Evolutionary conservation across 2,888 invertebrate species (phyloP), one percentile per base, ranked within the genome.

Genomic region (Holacanthella duospinosa): DNA sequence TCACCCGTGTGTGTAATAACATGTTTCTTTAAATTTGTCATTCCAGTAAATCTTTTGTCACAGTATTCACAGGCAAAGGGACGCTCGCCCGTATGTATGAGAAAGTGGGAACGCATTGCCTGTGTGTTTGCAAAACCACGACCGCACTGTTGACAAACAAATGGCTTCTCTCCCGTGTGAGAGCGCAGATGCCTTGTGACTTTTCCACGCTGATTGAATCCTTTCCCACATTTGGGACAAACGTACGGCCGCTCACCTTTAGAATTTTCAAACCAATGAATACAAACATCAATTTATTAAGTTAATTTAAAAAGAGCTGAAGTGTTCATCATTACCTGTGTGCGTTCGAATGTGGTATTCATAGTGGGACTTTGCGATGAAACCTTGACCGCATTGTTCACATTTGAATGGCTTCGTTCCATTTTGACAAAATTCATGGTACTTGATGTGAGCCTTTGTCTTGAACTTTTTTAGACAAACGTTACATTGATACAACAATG

Each of bases 301-400:
- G 27, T 53, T 6, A 60, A 3, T 43, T 43, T 28, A 19, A 43
- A 26, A 55, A 36, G 6, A 56, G n/a, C n/a, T n/a, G n/a, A n/a
- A n/a, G n/a, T n/a, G 3, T 53, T 53, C 54, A 53, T 53, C 54
- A 53, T 81, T 81, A 57, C 83, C 83, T 36, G 80, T 80, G 72
- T 89, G 88, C 26, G 82, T 83, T 21, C 84, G 80, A 75, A 84
- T 80, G 71, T 89, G 89, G 69, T 87, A 85, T 74, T 86, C 84
- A 68, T 83, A 83, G 75, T 89, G 89, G 0, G 86, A 85, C 62
- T 83, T 83, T 3, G 84, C 82, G 1, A 84, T 82, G 75, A 89
- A 89, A 59, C 82, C 81, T 81, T 86, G 79, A 1, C 71, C 76
- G 67, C 83, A 83, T 24, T 77, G 71, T 2, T 76, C 76, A 73